Evolutionary conservation across 2,113 vertebrate species (phyloP), one percentile per base, ranked within the genome.

Genomic region (Callopanchax toddi): DNA sequence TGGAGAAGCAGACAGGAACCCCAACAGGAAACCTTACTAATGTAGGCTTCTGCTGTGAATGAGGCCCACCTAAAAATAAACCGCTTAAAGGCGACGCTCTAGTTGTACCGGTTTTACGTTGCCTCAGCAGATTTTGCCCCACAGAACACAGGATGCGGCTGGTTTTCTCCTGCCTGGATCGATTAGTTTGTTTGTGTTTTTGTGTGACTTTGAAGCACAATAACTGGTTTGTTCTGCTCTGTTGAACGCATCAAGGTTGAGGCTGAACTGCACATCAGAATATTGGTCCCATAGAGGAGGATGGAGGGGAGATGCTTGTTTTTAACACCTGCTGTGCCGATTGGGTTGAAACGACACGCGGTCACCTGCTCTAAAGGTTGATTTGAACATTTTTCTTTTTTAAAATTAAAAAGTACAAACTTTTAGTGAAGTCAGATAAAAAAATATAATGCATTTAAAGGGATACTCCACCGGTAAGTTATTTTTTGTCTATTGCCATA

Each of bases 61-160:
- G 12, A 36, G 23, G 48, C 42, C 60, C 60, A 20, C 11, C 17
- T 42, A 42, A 62, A 62, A 62, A 51, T 39, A 42, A 15, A 13
- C 15, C 2, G 3, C 44, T 61, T 48, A 11, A 21, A 61, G 58
- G 43, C 4, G 25, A 15, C 18, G 57, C 25, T 60, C 18, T 34
- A 36, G 43, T 36, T 46, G 21, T 9, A 12, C 20, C 3, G 23
- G n/a, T 61, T 39, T 15, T n/a, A 25, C 45, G 8, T 22, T 37
- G 12, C 51, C 36, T 55, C 15, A 39, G 36, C 21, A 39, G 29
- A n/a, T 20, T 32, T 21, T 3, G 18, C 50, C 50, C 32, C 18
- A 17, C 50, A 20, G 29, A 36, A 21, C 11, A 18, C 29, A 53
- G n/a, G 18, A 25, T 25, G 18, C 26, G n/a, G 50, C 29, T 20